A percentile compares a stretch with the other conserved stretches of the same genome.
These are phyloP conservation scores for Odontesthes bonariensis DNA, from an alignment of 2,113 vertebrate genomes.

Conservation along the genomic window DNA sequence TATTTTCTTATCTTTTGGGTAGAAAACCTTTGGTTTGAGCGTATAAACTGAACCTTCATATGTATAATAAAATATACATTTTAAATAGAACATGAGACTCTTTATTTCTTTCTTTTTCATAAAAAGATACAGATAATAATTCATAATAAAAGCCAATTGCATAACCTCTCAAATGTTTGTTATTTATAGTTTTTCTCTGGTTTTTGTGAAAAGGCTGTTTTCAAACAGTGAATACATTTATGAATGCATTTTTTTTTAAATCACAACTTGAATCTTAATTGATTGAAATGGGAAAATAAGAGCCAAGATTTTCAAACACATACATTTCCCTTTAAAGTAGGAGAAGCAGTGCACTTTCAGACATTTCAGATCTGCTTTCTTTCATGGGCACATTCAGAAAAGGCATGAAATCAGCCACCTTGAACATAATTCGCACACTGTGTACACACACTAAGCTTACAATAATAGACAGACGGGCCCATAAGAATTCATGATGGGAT, in stretches of 20 bases:
- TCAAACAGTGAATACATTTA: too few relatives aligned
- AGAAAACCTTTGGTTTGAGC: too few relatives aligned
- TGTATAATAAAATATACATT: too few relatives aligned
- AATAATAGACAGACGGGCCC: conserved; percentile 42
- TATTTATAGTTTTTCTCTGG: too few relatives aligned
- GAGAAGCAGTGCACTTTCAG: not conserved
- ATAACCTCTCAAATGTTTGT: too few relatives aligned
- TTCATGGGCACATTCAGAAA: not conserved
- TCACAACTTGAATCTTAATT: not conserved
- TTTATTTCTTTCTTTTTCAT: too few relatives aligned
- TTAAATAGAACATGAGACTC: too few relatives aligned
- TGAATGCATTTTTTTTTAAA: not conserved
- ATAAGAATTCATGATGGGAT: conserved; percentile 61
- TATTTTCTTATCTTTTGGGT: too few relatives aligned
- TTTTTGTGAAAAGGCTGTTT: too few relatives aligned
- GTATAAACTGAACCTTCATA: too few relatives aligned
- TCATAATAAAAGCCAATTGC: too few relatives aligned
- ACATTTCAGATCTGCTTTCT: not conserved
- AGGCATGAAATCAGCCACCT: not conserved
- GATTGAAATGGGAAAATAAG: not conserved
- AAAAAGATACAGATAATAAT: too few relatives aligned
- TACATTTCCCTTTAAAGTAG: not conserved
- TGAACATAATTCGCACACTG: not conserved
- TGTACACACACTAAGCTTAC: conserved; percentile 22
- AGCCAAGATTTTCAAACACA: not conserved